A percentile compares a stretch with the other conserved stretches of the same genome.
phyloP scores from a whole-genome alignment of 2,113 vertebrate species.

The Anas platyrhynchos region DNA sequence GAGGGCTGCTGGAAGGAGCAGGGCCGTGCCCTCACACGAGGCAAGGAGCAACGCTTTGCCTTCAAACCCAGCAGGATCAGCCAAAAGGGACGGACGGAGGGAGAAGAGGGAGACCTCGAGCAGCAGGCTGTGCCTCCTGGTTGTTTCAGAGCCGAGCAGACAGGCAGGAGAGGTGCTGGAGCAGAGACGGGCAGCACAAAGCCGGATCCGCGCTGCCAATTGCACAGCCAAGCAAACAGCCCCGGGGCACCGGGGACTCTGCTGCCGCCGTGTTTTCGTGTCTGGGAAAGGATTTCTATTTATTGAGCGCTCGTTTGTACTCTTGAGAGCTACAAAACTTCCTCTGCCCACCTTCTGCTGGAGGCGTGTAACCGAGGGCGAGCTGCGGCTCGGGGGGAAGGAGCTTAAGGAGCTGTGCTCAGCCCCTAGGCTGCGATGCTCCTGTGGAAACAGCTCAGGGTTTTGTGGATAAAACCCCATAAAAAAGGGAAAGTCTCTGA shows the following conservation, averaged over 20 bases:
- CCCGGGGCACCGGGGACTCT: background rate
- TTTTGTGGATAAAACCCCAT: background rate
- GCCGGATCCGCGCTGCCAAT: background rate
- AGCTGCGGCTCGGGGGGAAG: background rate
- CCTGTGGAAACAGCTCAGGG: background rate
- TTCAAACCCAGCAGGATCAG: background rate
- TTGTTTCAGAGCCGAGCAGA: background rate
- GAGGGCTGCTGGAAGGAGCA: background rate
- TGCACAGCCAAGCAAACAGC: background rate
- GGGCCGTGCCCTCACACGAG: background rate
- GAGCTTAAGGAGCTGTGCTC: background rate
- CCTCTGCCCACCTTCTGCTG: background rate
- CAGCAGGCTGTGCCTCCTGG: accelerated
- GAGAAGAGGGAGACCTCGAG: background rate
- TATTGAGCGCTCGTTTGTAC: background rate
- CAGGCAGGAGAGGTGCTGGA: background rate
- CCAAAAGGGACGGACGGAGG: background rate
- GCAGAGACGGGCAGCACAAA: background rate
- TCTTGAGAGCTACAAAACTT: background rate
- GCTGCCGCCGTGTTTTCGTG: background rate
- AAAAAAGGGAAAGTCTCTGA: background rate
- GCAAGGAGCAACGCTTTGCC: background rate
- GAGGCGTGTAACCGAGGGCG: accelerated
- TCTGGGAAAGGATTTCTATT: background rate
- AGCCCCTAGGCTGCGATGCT: background rate